Evolutionary conservation across 2,113 vertebrate genomes (phyloP).

Genomic region (Sakesphorus luctuosus): DNA sequence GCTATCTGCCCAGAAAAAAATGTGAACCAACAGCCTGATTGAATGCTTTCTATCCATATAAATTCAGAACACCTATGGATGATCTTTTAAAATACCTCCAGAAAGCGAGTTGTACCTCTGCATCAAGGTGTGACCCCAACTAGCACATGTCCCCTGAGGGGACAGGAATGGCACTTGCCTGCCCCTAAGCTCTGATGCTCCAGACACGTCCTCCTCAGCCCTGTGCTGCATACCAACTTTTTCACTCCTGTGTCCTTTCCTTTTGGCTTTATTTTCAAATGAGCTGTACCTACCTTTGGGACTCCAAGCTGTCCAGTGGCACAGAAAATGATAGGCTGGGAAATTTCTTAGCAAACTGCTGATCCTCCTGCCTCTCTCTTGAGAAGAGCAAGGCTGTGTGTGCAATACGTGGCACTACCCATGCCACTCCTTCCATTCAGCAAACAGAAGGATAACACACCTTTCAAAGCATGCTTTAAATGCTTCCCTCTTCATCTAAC

Average conservation of each 20-base stretch:
- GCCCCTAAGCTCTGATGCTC: background rate
- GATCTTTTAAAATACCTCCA: background rate
- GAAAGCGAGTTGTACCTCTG: background rate
- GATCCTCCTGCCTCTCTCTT: background rate
- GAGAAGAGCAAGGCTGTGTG: background rate
- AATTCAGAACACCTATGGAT: background rate
- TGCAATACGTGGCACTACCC: accelerated
- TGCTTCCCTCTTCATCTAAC: background rate
- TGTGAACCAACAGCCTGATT: background rate
- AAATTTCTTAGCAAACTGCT: background rate
- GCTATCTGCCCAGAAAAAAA: background rate
- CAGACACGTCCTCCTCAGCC: background rate
- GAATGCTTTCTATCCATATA: background rate
- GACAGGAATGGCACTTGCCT: background rate
- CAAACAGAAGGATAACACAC: background rate
- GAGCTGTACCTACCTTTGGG: background rate
- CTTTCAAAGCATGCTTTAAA: background rate
- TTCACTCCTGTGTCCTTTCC: background rate
- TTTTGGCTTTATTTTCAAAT: background rate
- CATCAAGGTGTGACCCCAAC: background rate
- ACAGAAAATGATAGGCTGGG: background rate
- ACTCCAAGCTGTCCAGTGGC: background rate
- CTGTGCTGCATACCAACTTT: background rate
- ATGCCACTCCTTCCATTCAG: background rate
- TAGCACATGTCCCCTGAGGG: background rate